Evolutionary conservation across 2,113 vertebrate genomes (phyloP).

Genomic region (Macheiramphus alcinus): DNA sequence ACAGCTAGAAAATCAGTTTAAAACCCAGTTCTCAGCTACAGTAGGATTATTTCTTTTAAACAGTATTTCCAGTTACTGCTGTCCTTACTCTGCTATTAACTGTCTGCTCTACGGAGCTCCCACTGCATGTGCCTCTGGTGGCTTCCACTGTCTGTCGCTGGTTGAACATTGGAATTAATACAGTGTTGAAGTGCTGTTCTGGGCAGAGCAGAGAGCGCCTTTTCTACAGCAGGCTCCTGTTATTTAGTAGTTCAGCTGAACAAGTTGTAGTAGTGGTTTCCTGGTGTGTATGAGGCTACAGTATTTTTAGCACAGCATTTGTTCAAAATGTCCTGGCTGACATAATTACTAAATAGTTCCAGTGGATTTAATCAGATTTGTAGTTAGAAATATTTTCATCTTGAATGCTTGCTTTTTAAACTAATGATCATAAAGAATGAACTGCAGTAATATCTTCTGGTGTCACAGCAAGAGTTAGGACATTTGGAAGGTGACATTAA

Average conservation of each 20-base stretch:
- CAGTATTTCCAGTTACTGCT: not conserved
- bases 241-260: not conserved
- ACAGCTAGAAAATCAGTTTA: not conserved
- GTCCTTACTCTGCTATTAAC: not conserved
- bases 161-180: not conserved
- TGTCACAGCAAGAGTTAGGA: not conserved
- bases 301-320: constrained; percentile 19
- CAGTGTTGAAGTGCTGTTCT: not conserved
- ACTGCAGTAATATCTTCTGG: not conserved
- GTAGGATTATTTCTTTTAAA: not conserved
- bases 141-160: not conserved
- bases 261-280: not conserved
- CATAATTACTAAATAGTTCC: constrained; percentile 1
- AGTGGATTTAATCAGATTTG: not conserved
- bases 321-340: constrained; percentile 16
- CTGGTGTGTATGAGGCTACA: not conserved
- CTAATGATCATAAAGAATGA: not conserved
- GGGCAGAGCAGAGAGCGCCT: not conserved
- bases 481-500: not conserved
- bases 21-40: not conserved
- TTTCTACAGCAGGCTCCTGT: not conserved
- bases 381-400: not conserved
- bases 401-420: not conserved
- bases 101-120: not conserved
- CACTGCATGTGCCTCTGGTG: not conserved